Conservation (phyloP, 2,797 vertebrate species). For the Rhinella marina region DNA sequence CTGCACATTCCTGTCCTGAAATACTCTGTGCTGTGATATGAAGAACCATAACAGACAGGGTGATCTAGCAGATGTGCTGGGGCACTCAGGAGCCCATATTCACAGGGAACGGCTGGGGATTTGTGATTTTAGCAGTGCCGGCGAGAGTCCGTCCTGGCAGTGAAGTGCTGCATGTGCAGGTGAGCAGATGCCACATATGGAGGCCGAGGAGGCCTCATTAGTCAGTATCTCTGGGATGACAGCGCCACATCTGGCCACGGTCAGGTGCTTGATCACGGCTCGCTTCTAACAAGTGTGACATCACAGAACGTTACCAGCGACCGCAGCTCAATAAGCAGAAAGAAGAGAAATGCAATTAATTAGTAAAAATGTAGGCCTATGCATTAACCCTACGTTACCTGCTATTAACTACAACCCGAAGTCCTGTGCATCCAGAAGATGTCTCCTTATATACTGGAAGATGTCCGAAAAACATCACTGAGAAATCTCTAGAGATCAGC, state of each 20-base stretch:
- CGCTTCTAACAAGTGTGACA: constrained; percentile 30
- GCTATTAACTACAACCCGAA: neutral
- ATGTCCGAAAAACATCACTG: neutral
- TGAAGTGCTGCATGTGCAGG: constrained; percentile 52
- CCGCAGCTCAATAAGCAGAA: constrained; percentile 23
- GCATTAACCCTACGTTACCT: neutral
- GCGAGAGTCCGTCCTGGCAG: neutral
- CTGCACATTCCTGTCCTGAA: neutral
- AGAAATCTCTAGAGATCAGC: neutral
- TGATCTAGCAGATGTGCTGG: neutral
- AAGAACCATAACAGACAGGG: neutral
- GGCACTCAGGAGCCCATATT: neutral
- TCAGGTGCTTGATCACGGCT: constrained; percentile 40
- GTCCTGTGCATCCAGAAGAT: too few species aligned
- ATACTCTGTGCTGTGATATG: neutral
- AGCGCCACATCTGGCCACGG: constrained; percentile 51
- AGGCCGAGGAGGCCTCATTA: constrained; percentile 40
- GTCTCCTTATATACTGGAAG: too few species aligned
- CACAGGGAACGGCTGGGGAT: neutral
- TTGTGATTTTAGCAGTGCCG: constrained; percentile 7
- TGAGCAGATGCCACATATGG: constrained; percentile 51
- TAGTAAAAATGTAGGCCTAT: neutral
- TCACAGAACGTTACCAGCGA: neutral
- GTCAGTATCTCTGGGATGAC: constrained; percentile 46
- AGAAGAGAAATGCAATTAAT: neutral